Evolutionary conservation across 2,888 invertebrate species (phyloP).

Genomic region (Drosophila setosimentum): DNA sequence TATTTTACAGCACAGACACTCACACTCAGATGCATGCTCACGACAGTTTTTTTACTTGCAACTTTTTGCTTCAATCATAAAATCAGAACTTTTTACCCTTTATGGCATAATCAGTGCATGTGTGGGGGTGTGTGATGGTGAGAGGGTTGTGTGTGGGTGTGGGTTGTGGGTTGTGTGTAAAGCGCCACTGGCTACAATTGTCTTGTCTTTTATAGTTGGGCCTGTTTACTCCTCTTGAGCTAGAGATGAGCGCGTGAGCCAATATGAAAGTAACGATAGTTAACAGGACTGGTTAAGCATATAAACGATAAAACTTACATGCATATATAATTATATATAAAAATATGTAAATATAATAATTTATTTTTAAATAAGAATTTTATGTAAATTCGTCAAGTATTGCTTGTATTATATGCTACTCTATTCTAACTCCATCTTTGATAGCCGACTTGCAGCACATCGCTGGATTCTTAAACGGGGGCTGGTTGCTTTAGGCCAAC

Average conservation of each 20-base stretch:
- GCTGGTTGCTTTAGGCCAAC: constrained; percentile 48
- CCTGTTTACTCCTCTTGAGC: constrained; percentile 33
- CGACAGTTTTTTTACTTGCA: constrained; percentile 46
- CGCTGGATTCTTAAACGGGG: constrained; percentile 38
- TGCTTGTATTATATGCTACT: background rate
- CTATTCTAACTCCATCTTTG: background rate
- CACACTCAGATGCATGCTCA: constrained; percentile 8
- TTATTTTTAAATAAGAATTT: constrained; percentile 3
- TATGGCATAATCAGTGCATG: constrained; percentile 73
- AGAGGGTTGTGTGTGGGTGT: constrained; percentile 4
- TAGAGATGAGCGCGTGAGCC: constrained; percentile 45
- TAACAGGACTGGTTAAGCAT: background rate
- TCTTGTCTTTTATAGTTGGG: constrained; percentile 76
- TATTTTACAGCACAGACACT: constrained; percentile 61
- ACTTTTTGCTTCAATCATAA: constrained; percentile 75
- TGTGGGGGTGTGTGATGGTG: constrained; percentile 15
- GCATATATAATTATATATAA: background rate
- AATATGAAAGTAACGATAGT: constrained; percentile 16
- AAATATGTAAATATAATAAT: background rate
- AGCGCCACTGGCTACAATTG: constrained; percentile 70
- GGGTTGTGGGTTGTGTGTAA: constrained; percentile 15
- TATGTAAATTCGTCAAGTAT: constrained; percentile 17
- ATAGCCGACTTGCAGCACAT: constrained; percentile 32
- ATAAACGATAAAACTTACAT: background rate
- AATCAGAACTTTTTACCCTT: constrained; percentile 79